phyloP scores from a whole-genome alignment of 2,888 invertebrate genomes.

The Sphaerolaimus hirsutus region DNA sequence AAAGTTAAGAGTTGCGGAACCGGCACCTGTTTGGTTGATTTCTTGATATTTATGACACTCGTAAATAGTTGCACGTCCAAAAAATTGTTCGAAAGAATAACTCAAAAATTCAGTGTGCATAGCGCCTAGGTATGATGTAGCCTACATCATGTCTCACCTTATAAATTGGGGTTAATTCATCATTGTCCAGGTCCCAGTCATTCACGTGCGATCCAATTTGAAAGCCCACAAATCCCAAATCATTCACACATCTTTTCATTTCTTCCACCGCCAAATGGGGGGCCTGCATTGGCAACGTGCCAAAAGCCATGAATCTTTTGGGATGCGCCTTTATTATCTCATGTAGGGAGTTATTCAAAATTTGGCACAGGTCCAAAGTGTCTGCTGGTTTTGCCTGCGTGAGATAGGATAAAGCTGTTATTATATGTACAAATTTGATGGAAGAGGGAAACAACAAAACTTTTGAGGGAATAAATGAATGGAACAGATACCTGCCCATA shows the following conservation, averaged over 20 bases:
- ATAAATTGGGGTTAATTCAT: constrained; percentile 32
- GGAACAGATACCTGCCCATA: too few relatives aligned
- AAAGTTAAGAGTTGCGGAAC: too few relatives aligned
- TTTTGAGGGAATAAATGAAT: too few relatives aligned
- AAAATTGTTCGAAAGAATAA: too few relatives aligned
- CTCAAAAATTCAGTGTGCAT: too few relatives aligned
- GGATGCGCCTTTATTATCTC: constrained; percentile 29
- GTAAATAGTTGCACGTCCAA: too few relatives aligned
- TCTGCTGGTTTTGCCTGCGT: constrained; percentile 33
- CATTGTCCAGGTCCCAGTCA: constrained; percentile 34
- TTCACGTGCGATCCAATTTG: constrained; percentile 37
- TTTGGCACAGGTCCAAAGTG: constrained; percentile 29
- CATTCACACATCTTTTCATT: constrained; percentile 29
- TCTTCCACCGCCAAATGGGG: constrained; percentile 34
- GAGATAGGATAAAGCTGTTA: not conserved
- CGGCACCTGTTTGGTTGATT: too few relatives aligned
- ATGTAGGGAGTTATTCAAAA: constrained; percentile 34
- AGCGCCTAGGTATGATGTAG: too few relatives aligned
- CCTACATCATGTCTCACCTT: too few relatives aligned
- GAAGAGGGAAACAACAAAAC: too few relatives aligned
- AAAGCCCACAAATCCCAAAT: constrained; percentile 30
- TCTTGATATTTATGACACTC: too few relatives aligned
- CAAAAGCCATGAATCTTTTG: constrained; percentile 32
- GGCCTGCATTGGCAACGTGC: constrained; percentile 35
- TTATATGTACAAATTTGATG: too few relatives aligned